Evolutionary conservation across 2,888 invertebrate species (phyloP).

Genomic region (Melanophora roralis): DNA sequence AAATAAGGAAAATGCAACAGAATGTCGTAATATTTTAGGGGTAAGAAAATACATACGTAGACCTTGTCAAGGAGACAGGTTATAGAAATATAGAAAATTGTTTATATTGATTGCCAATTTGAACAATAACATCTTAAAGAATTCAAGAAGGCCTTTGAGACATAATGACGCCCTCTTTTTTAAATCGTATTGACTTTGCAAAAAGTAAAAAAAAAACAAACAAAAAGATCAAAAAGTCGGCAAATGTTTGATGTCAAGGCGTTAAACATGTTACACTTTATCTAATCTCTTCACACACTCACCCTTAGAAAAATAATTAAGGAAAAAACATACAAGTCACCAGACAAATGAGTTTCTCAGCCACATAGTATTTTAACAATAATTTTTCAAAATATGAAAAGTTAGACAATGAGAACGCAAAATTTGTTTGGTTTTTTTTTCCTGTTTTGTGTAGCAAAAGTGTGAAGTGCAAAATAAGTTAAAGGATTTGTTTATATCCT

Average conservation of each 20-base stretch:
- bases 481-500: constrained; percentile 37
- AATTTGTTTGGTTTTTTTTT: too few species aligned
- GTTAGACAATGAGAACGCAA: constrained; percentile 56
- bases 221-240: constrained; percentile 19
- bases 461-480: too few species aligned
- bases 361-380: background rate
- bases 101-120: constrained; percentile 36
- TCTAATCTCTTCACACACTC: background rate
- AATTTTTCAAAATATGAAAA: background rate
- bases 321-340: constrained; percentile 40
- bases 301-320: background rate
- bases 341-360: constrained; percentile 56
- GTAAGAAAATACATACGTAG: background rate
- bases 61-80: constrained; percentile 30
- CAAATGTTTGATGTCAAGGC: constrained; percentile 47
- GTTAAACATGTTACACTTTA: constrained; percentile 40
- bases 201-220: background rate
- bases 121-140: constrained; percentile 42
- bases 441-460: too few species aligned
- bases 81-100: constrained; percentile 7
- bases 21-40: constrained; percentile 50
- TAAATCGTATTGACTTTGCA: background rate
- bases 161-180: constrained; percentile 43
- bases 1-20: background rate
- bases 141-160: constrained; percentile 27